Conservation (phyloP, 2,113 vertebrate species). For the Xiphias gladius region DNA sequence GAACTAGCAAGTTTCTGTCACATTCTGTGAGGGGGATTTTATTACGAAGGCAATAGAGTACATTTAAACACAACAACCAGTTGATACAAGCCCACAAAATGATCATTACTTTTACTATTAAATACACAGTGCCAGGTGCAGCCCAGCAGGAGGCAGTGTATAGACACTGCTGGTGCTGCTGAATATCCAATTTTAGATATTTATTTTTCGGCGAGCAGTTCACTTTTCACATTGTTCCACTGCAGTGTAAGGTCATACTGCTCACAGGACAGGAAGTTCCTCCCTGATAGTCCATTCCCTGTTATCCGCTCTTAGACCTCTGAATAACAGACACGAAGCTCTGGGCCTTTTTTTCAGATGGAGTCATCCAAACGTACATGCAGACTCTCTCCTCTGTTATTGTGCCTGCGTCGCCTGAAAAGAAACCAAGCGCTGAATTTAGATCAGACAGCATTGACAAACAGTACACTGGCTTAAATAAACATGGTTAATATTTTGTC, state of each 20-base stretch:
- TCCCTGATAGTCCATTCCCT: constrained; percentile 21
- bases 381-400: constrained; percentile 72
- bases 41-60: constrained; percentile 26
- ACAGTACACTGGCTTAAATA: constrained; percentile 9
- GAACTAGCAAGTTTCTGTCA: neutral
- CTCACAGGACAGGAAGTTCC: constrained; percentile 62
- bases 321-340: constrained; percentile 1
- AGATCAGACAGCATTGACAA: constrained; percentile 49
- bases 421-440: constrained; percentile 41
- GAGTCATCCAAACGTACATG: constrained; percentile 69
- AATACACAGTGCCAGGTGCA: constrained; percentile 27
- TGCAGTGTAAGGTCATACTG: constrained; percentile 53
- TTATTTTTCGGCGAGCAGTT: constrained; percentile 40
- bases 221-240: constrained; percentile 57
- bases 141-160: constrained; percentile 57
- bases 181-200: constrained; percentile 15
- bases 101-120: neutral
- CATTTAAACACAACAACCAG: neutral
- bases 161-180: constrained; percentile 27
- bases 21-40: constrained; percentile 31
- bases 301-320: constrained; percentile 25
- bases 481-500: constrained; percentile 58
- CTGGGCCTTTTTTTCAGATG: constrained; percentile 52
- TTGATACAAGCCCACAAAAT: constrained; percentile 18
- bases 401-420: constrained; percentile 69